Evolutionary conservation across 2,113 vertebrate species (phyloP), one percentile per base, ranked within the genome.

Genomic region (Hystrix cristata): DNA sequence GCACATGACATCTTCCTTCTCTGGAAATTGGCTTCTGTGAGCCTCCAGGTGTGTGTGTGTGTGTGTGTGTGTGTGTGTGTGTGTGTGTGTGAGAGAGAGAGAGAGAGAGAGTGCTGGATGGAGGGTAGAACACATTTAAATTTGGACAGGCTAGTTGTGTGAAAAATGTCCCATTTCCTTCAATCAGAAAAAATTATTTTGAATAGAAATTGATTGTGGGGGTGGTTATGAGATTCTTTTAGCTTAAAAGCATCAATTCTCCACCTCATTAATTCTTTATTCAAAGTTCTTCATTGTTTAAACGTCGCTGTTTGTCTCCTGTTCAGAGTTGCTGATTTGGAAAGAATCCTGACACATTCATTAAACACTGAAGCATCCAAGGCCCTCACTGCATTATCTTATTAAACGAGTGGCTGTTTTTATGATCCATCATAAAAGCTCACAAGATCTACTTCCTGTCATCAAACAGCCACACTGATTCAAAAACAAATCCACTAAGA

Each of bases 161-260:
- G 0, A 27, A 21, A 43, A 95, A 82, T 21, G 4, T 67, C 46
- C 95, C 29, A 57, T 16, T 92, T 89, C n/a, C 25, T 95, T 95
- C 65, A 92, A 82, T 95, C 69, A 85, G n/a, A 85, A 89, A 94
- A 93, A 92, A 79, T 78, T n/a, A 87, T 85, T 90, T 94, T 69
- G 13, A 91, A 84, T 93, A 94, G 48, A 95, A 92, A 74, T 62
- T 96, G 90, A 93, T 91, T 84, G 72, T 69, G 51, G 48, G 27
- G 46, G 59, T 88, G 59, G 51, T 95, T 94, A 80, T 67, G 67
- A 59, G 38, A 79, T 86, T 12, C 69, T 95, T 95, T 97, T 92
- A 95, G 64, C 64, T 87, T 96, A 92, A 91, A 95, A 95, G 87
- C 51, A 96, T 94, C 90, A 95, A 60, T 98, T 96, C 96, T 90